phyloP scores from a whole-genome alignment of 2,113 vertebrate genomes.

The Philantomba maxwellii region DNA sequence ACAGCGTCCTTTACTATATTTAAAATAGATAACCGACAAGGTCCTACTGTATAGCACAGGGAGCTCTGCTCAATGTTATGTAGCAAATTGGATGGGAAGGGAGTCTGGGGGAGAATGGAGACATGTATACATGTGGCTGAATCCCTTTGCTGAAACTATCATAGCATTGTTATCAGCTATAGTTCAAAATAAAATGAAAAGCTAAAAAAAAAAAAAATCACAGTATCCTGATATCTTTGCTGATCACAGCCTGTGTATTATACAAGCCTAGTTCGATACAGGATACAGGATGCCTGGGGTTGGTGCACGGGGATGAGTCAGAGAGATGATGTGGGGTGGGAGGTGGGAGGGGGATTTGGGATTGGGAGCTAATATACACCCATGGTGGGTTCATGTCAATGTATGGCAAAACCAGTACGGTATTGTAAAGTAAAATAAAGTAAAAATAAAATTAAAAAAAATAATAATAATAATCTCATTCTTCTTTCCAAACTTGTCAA shows the following conservation, averaged over 20 bases:
- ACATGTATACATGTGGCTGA: neutral
- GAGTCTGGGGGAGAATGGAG: neutral
- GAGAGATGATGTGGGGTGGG: too few relatives aligned
- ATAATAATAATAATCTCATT: slow-evolving; percentile 43
- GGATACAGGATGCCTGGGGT: too few relatives aligned
- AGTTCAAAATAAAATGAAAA: neutral
- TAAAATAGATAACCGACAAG: neutral
- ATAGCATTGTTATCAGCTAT: neutral
- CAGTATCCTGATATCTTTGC: too few relatives aligned
- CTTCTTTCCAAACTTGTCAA: neutral
- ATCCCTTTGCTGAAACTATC: neutral
- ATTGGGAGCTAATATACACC: too few relatives aligned
- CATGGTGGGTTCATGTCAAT: too few relatives aligned
- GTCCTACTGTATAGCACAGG: neutral
- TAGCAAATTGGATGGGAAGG: neutral
- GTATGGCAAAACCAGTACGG: too few relatives aligned
- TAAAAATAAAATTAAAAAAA: too few relatives aligned
- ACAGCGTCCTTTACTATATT: neutral
- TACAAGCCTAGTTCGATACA: too few relatives aligned
- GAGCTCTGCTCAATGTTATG: neutral
- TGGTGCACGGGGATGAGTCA: too few relatives aligned
- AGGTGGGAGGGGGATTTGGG: too few relatives aligned
- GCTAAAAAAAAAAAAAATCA: neutral
- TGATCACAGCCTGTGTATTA: too few relatives aligned
- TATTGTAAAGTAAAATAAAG: too few relatives aligned